Evolutionary conservation across 2,888 invertebrate species (phyloP), one percentile per base, ranked within the genome.

Genomic region (Flexamia atlantica): DNA sequence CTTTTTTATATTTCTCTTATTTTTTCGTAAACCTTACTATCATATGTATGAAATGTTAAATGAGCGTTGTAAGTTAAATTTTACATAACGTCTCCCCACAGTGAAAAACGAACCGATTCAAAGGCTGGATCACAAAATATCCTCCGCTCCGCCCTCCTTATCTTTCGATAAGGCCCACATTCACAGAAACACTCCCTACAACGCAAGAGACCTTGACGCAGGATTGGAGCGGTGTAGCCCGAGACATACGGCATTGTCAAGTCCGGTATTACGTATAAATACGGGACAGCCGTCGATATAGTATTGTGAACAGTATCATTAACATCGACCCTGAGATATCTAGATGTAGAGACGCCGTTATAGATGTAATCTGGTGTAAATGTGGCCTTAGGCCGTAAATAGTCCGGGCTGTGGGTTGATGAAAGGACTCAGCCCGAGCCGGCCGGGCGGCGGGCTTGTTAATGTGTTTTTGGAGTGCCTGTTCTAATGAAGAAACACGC

Each of bases 291-390:
- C 9, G 10, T 64, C 64, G 64, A 64, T 64, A 64, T 64, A 64
- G 64, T 64, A 64, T 64, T 64, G 64, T 64, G 64, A 64, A 64
- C 64, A 17, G 53, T 64, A 64, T 64, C 64, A 64, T 64, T 30
- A 64, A 64, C 64, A 64, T 57, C 57, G 57, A 23, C 57, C 64
- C 4, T 17, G 28, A 28, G 25, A 64, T 64, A 64, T 28, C 64
- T 30, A 64, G 64, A 30, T 57, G 57, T 57, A 25, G 23, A 25
- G 57, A 57, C 23, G 57, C 23, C 57, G 57, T 23, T 57, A 57
- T 57, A 57, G 57, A 57, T 57, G 57, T 57, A 57, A 57, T 57
- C 57, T 57, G 57, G 57, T 64, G 64, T 30, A 64, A 64, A 64
- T 28, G 64, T 64, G 28, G 64, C 64, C 64, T 64, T 5, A 28